Base-by-base conservation (phyloP, 2,888 invertebrate genomes). In the Branchinecta sandiegonensis region DNA sequence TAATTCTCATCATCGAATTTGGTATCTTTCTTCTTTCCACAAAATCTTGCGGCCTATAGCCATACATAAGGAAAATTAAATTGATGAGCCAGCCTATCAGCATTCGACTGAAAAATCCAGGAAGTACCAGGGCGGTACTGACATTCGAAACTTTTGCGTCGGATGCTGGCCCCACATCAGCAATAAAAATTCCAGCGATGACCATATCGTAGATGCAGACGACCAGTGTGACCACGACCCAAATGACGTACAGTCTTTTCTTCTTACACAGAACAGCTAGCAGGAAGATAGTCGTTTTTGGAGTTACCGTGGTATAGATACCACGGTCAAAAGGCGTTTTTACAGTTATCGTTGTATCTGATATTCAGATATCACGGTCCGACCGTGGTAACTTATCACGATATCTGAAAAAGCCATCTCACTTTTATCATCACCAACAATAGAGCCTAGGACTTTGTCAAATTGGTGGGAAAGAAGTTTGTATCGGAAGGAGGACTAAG, bases 1-100 rank as follows among this genome's bases (percentile, higher is more conserved):
- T 56, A 11, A 9, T 56, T 23, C 23, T 56, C 63, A 56, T 56
- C 23, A 23, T 56, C 63, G 23, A 56, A 56, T 10, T 56, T 56
- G 63, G n/a, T 56, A 23, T 56, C 12, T 56, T 56, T 56, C 23
- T 56, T 56, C 63, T 56, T 56, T n/a, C 63, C n/a, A 56, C 63
- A 56, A 10, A 56, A 56, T 56, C 63, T 56, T 8, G 63, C 63
- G 2, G 63, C 63, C 63, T 17, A 10, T 10, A 56, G 23, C 14
- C 63, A 10, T 56, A 56, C 14, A 56, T n/a, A 56, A 56, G 14
- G 23, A 56, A 56, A 10, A 56, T 56, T 8, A 56, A 11, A 23
- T 56, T 56, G 8, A 23, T 23, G 14, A 56, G 14, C 63, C 63
- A 56, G 63, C 63, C 63, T 10, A 56, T 56, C n/a, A 56, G 63